Evolutionary conservation across 2,797 vertebrate genomes (phyloP), one percentile per base, ranked within the genome.

Genomic region (Sebastes nivosus): DNA sequence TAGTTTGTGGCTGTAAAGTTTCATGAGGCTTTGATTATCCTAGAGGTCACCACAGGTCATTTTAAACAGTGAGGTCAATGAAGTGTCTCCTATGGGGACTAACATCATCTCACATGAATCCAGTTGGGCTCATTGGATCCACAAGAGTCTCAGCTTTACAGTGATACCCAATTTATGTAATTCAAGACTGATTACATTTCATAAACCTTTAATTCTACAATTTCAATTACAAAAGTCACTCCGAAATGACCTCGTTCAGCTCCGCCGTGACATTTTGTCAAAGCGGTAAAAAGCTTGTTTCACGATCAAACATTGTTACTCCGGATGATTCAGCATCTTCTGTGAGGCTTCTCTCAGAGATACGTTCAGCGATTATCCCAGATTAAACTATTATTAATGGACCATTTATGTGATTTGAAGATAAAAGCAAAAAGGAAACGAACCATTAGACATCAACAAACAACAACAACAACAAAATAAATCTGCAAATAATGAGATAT

Each of bases 251-350:
- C 20, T 72, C 2, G 4, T 36, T 54, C 25, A 4, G 6, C 27
- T 52, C 0, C 25, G 14, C 34, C 11, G 13, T 25, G 42, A 64
- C 72, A 25, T 64, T 34, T 25, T 27, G 30, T 66, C 14, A 54
- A 24, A 34, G 71, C 29, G n/a, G 22, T 16, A 34, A 7, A 14
- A 42, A 52, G 8, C 18, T 60, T 0, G 27, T 67, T 66, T 42
- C 32, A 57, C 3, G 16, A 13, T 36, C 59, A 54, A 34, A 46
- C 14, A 20, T 11, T 18, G 20, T 9, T 25, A 1, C 16, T 60
- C 66, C 22, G 24, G 4, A 54, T 72, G 63, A 72, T 11, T 64
- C 68, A 68, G 63, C 72, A 16, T 22, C 52, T 8, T 54, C 54
- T 34, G n/a, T n/a, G 12, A 50, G 14, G 4, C 16, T 13, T 32